Evolutionary conservation across 2,888 invertebrate genomes (phyloP).

Genomic region (Azorinus chamasolen): DNA sequence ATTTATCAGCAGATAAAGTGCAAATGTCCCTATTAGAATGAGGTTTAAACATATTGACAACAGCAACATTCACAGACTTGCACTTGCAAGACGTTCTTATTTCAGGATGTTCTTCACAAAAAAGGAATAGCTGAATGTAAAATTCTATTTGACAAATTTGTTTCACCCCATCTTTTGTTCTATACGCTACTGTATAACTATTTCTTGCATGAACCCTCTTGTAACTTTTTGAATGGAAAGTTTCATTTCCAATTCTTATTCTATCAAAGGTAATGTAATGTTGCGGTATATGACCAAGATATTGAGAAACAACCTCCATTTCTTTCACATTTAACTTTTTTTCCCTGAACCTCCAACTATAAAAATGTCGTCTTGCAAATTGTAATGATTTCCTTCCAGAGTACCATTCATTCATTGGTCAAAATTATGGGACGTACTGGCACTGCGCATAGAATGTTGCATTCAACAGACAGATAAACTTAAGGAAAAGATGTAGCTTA

Average conservation of each 20-base stretch:
- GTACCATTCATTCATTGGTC: constrained; percentile 11
- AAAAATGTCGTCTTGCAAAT: constrained; percentile 3
- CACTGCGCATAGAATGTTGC: no score
- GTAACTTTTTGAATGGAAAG: constrained; percentile 14
- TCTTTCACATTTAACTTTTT: not conserved
- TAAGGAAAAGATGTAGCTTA: no score
- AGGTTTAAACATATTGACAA: not conserved
- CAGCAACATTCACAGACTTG: constrained; percentile 1
- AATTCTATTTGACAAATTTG: constrained; percentile 1
- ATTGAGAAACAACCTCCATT: constrained; percentile 7
- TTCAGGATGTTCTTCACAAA: constrained; percentile 11
- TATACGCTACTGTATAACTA: constrained; percentile 13
- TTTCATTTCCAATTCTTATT: constrained; percentile 19
- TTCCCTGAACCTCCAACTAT: constrained; percentile 1
- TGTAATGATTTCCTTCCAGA: not conserved
- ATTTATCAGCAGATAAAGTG: constrained; percentile 1
- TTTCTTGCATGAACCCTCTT: constrained; percentile 10
- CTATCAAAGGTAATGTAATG: constrained; percentile 10
- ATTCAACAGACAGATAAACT: no score
- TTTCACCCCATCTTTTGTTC: not conserved
- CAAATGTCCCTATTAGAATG: not conserved
- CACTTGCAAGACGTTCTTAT: not conserved
- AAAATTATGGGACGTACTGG: no score
- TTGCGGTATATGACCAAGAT: constrained; percentile 8
- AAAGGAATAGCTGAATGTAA: constrained; percentile 1